These are phyloP conservation scores for Xiphophorus couchianus DNA, from an alignment of 2,113 vertebrate genomes.

Conservation along the genomic window DNA sequence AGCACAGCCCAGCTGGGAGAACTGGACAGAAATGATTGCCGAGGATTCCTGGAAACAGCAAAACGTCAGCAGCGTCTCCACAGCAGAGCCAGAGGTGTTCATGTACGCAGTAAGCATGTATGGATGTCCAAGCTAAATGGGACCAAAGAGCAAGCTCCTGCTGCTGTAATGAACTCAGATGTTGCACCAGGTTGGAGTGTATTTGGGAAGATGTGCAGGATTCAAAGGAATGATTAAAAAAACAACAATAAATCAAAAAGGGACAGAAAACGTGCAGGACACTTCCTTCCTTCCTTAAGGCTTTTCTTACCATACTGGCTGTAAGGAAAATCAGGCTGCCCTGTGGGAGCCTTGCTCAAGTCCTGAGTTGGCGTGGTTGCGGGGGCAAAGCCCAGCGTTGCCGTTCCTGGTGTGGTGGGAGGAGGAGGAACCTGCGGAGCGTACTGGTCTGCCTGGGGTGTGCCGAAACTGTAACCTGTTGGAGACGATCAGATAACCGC, in stretches of 20 bases:
- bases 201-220: constrained; percentile 32
- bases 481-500: constrained; percentile 15
- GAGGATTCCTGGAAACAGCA: constrained; percentile 43
- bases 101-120: constrained; percentile 68
- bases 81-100: constrained; percentile 36
- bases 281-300: constrained; percentile 27
- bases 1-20: constrained; percentile 51
- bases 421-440: constrained; percentile 92
- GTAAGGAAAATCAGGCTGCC: constrained; percentile 95
- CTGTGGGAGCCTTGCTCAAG: constrained; percentile 94
- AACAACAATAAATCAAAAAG: not conserved
- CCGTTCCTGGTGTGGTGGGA: constrained; percentile 91
- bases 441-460: constrained; percentile 96
- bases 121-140: constrained; percentile 69
- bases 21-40: constrained; percentile 50
- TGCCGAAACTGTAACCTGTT: constrained; percentile 94
- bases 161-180: constrained; percentile 52
- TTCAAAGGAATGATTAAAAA: constrained; percentile 5
- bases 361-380: constrained; percentile 97
- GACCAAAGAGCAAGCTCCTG: constrained; percentile 63
- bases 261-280: constrained; percentile 46
- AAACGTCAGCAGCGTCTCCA: constrained; percentile 58
- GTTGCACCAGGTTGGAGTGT: constrained; percentile 26
- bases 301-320: constrained; percentile 95
- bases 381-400: constrained; percentile 92